Conservation (phyloP, 2,113 vertebrate species). For the Apodemus sylvaticus region DNA sequence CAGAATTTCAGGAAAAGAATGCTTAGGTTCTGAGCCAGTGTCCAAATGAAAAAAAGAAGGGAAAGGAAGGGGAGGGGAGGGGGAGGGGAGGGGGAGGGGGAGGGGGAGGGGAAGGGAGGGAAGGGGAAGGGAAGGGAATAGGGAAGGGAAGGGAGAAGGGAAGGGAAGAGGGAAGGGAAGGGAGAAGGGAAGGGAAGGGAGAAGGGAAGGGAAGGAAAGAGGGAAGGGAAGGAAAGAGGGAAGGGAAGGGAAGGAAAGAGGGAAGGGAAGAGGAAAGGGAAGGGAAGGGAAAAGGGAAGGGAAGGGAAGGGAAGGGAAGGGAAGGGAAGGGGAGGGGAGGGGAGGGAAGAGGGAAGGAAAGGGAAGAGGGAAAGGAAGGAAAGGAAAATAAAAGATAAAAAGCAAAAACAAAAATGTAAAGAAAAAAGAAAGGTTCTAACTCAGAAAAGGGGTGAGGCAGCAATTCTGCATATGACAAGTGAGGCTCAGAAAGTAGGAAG, state of each 20-base stretch:
- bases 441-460: not conserved
- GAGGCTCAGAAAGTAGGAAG: not conserved
- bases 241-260: rapidly evolving
- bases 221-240: not conserved
- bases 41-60: no score
- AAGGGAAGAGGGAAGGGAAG: not conserved
- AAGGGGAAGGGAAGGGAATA: no score
- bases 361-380: not conserved
- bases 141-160: not conserved
- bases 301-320: no score
- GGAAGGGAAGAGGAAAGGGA: no score
- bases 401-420: not conserved
- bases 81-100: no score
- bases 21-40: not conserved
- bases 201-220: not conserved
- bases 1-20: not conserved
- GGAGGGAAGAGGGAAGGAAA: no score
- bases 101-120: no score
- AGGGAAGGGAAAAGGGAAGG: no score
- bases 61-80: not conserved
- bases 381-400: not conserved
- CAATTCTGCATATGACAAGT: no score
- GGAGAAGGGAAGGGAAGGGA: no score
- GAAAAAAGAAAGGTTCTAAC: not conserved
- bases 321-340: not conserved